Percentiles rank a stretch among this genome's conserved stretches.
These are phyloP conservation scores for Lasioglossum leucozonium DNA, from an alignment of 2,888 invertebrate species.

Conservation along the genomic window DNA sequence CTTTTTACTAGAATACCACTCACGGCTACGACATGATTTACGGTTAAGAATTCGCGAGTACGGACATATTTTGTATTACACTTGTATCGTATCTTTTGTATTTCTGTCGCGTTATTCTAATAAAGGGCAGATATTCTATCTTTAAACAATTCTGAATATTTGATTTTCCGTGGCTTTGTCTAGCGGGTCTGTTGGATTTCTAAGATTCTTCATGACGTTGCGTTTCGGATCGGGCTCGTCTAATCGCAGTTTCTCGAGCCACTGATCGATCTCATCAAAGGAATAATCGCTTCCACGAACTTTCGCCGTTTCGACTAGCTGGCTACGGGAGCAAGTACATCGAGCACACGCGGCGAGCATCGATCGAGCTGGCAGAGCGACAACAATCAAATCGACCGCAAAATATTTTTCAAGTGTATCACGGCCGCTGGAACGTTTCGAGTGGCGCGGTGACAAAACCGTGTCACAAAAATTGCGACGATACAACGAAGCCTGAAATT, in stretches of 20 bases:
- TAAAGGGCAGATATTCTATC: too few relatives aligned
- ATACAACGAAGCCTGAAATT: not conserved
- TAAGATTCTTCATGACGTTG: not conserved
- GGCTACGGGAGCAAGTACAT: not conserved
- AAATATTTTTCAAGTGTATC: slow-evolving; percentile 47
- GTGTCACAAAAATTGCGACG: not conserved
- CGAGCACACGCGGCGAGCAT: not conserved
- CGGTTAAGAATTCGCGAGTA: too few relatives aligned
- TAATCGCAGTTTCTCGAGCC: not conserved
- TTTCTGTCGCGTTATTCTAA: too few relatives aligned
- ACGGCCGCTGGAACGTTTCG: slow-evolving; percentile 14
- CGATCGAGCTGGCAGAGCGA: slow-evolving; percentile 51
- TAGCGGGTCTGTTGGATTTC: too few relatives aligned
- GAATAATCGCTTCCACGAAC: not conserved
- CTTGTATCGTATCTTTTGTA: too few relatives aligned
- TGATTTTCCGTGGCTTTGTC: too few relatives aligned
- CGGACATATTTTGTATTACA: too few relatives aligned
- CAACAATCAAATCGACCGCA: slow-evolving; percentile 51
- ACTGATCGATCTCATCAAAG: not conserved
- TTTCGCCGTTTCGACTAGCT: not conserved
- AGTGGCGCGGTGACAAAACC: not conserved
- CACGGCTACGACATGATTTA: too few relatives aligned
- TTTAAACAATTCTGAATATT: too few relatives aligned
- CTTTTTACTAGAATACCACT: too few relatives aligned
- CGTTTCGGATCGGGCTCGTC: not conserved